Evolutionary conservation across 2,888 invertebrate species (phyloP).

Genomic region (Crocallis elinguaria): DNA sequence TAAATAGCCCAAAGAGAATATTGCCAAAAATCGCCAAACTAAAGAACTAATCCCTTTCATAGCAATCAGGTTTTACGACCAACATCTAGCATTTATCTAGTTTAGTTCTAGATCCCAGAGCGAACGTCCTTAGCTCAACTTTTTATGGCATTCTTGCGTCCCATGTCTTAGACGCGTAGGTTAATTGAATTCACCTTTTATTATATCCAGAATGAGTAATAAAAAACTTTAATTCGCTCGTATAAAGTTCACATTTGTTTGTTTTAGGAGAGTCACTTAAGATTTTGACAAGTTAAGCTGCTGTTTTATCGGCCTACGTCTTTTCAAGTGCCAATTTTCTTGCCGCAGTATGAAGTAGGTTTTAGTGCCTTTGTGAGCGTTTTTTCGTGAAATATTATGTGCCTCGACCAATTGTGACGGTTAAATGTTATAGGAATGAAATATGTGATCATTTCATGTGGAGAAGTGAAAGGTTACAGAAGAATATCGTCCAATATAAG

Average conservation of each 20-base stretch:
- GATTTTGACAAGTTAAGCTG: conserved; percentile 39
- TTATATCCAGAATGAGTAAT: conserved; percentile 39
- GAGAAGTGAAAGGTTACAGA: too few species aligned
- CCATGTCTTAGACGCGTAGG: conserved; percentile 40
- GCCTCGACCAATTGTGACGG: conserved; percentile 3
- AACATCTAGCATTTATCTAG: conserved; percentile 41
- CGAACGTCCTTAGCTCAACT: conserved; percentile 47
- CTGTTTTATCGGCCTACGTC: conserved; percentile 41
- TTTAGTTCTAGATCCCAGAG: conserved; percentile 42
- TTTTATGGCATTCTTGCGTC: conserved; percentile 46
- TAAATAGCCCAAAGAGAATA: not conserved
- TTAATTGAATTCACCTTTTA: conserved; percentile 60
- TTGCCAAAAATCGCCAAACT: not conserved
- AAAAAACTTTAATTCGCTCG: conserved; percentile 39
- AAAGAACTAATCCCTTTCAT: conserved; percentile 9
- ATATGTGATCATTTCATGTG: not conserved
- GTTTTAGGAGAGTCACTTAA: conserved; percentile 37
- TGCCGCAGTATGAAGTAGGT: conserved; percentile 22
- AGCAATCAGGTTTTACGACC: conserved; percentile 27
- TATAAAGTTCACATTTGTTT: conserved; percentile 40
- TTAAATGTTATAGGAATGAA: conserved; percentile 1
- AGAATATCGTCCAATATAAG: too few species aligned
- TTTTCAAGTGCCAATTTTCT: conserved; percentile 37
- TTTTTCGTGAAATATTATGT: conserved; percentile 17
- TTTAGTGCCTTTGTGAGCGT: conserved; percentile 18